Conservation (phyloP, 2,113 vertebrate species). For the Cervus canadensis region DNA sequence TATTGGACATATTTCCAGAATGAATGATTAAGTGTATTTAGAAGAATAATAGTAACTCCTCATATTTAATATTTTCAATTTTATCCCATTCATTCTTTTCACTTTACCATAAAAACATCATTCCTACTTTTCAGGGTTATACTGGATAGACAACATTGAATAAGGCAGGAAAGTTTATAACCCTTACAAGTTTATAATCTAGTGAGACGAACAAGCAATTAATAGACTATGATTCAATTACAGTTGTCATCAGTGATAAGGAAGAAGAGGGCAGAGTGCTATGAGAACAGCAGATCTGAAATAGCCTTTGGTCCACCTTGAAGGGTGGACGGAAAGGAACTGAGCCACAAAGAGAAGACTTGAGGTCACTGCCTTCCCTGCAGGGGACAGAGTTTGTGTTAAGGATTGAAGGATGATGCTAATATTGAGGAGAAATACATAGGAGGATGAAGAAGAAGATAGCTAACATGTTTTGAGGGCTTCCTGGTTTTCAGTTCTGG, state of each 20-base stretch:
- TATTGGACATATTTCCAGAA: neutral
- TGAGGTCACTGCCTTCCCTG: neutral
- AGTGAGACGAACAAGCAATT: neutral
- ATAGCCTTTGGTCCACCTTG: neutral
- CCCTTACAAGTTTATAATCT: neutral
- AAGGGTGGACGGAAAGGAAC: neutral
- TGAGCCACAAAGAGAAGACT: neutral
- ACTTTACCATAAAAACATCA: neutral
- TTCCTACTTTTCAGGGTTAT: neutral
- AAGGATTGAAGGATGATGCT: neutral
- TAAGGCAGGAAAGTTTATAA: neutral
- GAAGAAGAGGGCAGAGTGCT: neutral
- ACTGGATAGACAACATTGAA: neutral
- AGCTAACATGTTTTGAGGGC: neutral
- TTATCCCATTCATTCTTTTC: neutral
- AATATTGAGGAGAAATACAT: neutral
- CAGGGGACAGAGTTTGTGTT: no score
- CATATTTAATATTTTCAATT: neutral
- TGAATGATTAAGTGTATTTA: neutral
- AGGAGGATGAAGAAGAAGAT: neutral
- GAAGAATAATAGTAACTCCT: neutral
- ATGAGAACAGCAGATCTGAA: neutral
- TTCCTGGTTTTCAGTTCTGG: neutral
- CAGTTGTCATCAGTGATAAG: neutral
- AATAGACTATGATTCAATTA: neutral